Evolutionary conservation across 2,113 vertebrate genomes (phyloP), one percentile per base, ranked within the genome.

Genomic region (Pitta sordida): DNA sequence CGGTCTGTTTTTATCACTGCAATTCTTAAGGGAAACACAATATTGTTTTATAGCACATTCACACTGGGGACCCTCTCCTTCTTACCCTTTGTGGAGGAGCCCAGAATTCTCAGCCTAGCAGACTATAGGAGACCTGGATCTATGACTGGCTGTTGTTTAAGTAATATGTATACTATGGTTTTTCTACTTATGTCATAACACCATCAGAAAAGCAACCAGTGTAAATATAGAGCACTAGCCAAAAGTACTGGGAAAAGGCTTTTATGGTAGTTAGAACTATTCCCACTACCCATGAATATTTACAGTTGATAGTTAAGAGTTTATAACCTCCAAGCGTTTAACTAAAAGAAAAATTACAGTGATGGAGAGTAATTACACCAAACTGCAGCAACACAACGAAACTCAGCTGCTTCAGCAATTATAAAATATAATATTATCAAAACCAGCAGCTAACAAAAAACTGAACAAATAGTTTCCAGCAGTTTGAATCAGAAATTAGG

Each of bases 281-380:
- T 92, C 76, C 73, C 51, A 49, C 85, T 93, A 41, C 30, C 91
- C 85, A 53, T 90, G 92, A 95, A 82, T 91, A 94, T 71, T 96
- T 90, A 95, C 74, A 96, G 88, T 92, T 94, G 91, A 88, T 95
- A 86, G 86, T 96, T 96, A 95, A 92, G 95, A 94, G 92, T 96
- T 94, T 96, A 96, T 95, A 93, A 95, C 83, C 86, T 93, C 68
- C 12, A 69, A 91, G 70, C 89, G 92, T 96, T 96, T 95, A 97
- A 96, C 92, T 93, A 91, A 84, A 93, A 94, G 87, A 97, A 97
- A 93, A 97, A 93, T 95, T 89, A 97, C 46, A 93, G 90, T 46
- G 56, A 86, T 95, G 82, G 83, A 96, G 94, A 96, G 84, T 91
- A 97, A 97, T 96, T 97, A 94, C 11, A 32, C 41, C 86, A 97